phyloP scores from a whole-genome alignment of 2,888 invertebrate genomes.

The Amblyteles armatorius region DNA sequence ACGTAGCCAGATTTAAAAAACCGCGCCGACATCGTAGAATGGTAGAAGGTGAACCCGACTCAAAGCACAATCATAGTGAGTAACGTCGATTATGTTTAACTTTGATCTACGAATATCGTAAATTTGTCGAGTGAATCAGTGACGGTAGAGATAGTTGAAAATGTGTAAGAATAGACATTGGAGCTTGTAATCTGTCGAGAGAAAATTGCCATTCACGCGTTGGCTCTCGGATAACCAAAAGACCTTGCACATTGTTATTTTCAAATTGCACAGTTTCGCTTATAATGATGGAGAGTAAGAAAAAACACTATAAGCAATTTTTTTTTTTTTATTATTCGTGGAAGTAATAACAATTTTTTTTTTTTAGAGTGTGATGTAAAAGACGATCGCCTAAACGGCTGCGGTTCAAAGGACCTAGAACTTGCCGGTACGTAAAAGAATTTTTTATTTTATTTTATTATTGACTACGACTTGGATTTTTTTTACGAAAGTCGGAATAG shows the following conservation, averaged over 20 bases:
- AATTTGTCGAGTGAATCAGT: conserved; percentile 13
- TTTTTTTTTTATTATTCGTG: background rate
- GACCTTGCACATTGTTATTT: background rate
- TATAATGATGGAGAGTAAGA: conserved; percentile 1
- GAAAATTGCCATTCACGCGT: background rate
- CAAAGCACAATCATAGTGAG: conserved; percentile 92
- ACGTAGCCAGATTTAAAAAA: conserved; percentile 80
- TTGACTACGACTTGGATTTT: background rate
- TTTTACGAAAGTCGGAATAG: too few relatives aligned
- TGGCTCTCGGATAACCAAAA: background rate
- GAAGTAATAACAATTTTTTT: conserved; percentile 55
- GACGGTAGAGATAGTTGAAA: background rate
- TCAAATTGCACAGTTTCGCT: background rate
- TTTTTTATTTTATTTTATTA: background rate
- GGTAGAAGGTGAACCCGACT: conserved; percentile 95
- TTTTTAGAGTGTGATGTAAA: conserved; percentile 94
- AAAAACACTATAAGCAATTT: background rate
- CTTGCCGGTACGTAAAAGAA: conserved; percentile 85
- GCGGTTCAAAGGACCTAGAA: conserved; percentile 90
- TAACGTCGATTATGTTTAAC: conserved; percentile 71
- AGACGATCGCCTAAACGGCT: conserved; percentile 93
- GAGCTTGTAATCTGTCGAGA: background rate
- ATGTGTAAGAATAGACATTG: background rate
- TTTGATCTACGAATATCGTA: background rate
- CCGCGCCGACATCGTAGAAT: conserved; percentile 89